Base-by-base conservation (phyloP, 2,888 invertebrate genomes). In the Drosophila fulvimacula region DNA sequence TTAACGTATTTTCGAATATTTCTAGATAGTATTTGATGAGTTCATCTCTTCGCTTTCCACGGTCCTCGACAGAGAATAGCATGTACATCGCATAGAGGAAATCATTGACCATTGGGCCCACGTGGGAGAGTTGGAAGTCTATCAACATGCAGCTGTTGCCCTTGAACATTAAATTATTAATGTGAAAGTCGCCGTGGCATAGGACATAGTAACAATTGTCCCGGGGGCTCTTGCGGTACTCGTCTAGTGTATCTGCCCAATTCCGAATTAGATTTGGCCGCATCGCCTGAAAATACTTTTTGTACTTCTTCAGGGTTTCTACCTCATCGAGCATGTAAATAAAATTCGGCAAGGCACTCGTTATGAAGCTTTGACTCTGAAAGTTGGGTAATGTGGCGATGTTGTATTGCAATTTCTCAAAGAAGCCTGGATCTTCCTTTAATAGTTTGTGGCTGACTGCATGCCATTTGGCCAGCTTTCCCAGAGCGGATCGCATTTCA, bases 101-200 rank as follows among this genome's bases (percentile, higher is more conserved):
- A 55, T 90, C 90, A 17, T 61, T 72, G 1, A 74, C 72, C 15
- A 85, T 72, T 0, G 88, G 80, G 1, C 82, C 84, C 21, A 88
- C 73, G 41, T 79, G 79, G 13, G 79, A 77, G 3, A 76, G 49
- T 61, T 90, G 89, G 36, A 72, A 90, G 42, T 90, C 90, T 4
- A 90, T 17, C 15, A 87, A 55, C 82, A 87, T 81, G 17, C 83
- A 75, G 27, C 73, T 75, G 49, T 62, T 64, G 19, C 71, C 17
- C 36, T 75, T 82, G 13, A 88, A 89, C 89, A 90, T 86, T 66
- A 90, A 69, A 44, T 90, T 90, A 7, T 81, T 77, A 1, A 51
- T 59, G 56, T 90, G 89, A 51, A 73, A 88, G 53, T 90, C 90
- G 0, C 88, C 90, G 69, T 90, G 90, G 44, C 79, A 79, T 3